phyloP scores from a whole-genome alignment of 2,797 vertebrate species.

The Poeciliopsis infans region DNA sequence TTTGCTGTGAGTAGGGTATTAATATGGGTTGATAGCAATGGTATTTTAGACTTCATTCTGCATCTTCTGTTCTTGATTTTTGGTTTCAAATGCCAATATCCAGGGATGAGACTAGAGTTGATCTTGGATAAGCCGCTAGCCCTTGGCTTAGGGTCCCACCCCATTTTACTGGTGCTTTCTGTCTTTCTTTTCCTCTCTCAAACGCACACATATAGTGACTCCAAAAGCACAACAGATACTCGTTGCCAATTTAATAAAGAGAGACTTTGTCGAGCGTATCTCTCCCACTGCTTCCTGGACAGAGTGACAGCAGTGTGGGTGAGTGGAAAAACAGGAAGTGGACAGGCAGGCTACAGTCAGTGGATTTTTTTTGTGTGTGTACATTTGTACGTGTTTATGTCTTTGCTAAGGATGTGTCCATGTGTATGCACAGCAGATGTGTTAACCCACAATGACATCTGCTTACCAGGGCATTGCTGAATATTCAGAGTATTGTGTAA shows the following conservation, averaged over 20 bases:
- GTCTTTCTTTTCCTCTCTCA: constrained; percentile 31
- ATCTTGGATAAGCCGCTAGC: constrained; percentile 77
- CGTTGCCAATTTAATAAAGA: constrained; percentile 83
- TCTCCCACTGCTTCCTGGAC: constrained; percentile 83
- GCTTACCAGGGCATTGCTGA: constrained; percentile 65
- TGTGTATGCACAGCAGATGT: constrained; percentile 55
- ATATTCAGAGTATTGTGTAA: constrained; percentile 58
- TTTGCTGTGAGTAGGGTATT: constrained; percentile 26
- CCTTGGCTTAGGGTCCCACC: constrained; percentile 76
- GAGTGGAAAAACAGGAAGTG: constrained; percentile 84
- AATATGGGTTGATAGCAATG: constrained; percentile 22
- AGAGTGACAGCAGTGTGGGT: constrained; percentile 80
- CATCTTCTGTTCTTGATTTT: constrained; percentile 66
- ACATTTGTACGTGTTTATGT: constrained; percentile 36
- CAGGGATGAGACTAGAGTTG: constrained; percentile 75
- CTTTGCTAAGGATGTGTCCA: constrained; percentile 26
- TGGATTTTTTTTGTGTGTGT: constrained; percentile 42
- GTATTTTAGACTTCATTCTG: constrained; percentile 50
- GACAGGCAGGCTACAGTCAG: constrained; percentile 71
- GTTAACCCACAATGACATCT: constrained; percentile 55
- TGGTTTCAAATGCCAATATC: constrained; percentile 77
- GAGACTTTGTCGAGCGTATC: constrained; percentile 79
- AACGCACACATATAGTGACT: constrained; percentile 58
- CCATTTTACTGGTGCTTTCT: constrained; percentile 60
- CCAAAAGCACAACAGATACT: constrained; percentile 67